Base-by-base conservation (phyloP, 2,888 invertebrate genomes). In the Syrista parreyssii region DNA sequence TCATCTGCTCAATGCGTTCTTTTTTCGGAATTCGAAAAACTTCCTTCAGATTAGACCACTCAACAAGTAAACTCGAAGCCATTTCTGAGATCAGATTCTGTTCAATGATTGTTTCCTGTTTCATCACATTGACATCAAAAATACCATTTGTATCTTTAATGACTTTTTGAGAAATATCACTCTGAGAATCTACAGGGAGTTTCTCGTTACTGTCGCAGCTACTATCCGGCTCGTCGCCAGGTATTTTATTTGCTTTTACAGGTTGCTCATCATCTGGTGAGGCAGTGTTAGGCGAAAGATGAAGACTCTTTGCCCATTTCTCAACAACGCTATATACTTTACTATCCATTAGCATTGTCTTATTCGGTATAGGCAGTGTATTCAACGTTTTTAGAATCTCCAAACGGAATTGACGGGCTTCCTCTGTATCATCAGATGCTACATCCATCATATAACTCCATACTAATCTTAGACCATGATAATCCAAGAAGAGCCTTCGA, bases 1-100 rank as follows among this genome's bases (percentile, higher is more conserved):
- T 98, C 96, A 98, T 97, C 91, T 98, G 97, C 88, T 98, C 98
- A 80, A 98, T 96, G 78, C 97, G 94, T 89, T 98, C 97, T 85
- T 97, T 97, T 92, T 98, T 98, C 1, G 98, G 98, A 88, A 98
- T 98, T 89, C 97, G 95, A 91, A 98, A 98, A 23, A 95, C 94
- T 90, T 96, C 95, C 91, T 95, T 95, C 73, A 95, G 91, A 89
- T 93, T 94, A 4, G 95, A 93, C 98, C 98, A 98, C 79, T 94
- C 93, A 74, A 94, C 94, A 76, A 97, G 88, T 68, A 97, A 92
- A 85, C 94, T 94, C 71, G 91, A 91, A 31, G 94, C 94, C 11
- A 95, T 88, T 76, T 94, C 94, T 75, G 93, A 78, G 73, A 89
- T 88, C 35, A 86, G 76, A 68, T 80, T 78, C 68, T 85, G 86